Evolutionary conservation across 2,113 vertebrate genomes (phyloP).

Genomic region (Nesoenas mayeri): DNA sequence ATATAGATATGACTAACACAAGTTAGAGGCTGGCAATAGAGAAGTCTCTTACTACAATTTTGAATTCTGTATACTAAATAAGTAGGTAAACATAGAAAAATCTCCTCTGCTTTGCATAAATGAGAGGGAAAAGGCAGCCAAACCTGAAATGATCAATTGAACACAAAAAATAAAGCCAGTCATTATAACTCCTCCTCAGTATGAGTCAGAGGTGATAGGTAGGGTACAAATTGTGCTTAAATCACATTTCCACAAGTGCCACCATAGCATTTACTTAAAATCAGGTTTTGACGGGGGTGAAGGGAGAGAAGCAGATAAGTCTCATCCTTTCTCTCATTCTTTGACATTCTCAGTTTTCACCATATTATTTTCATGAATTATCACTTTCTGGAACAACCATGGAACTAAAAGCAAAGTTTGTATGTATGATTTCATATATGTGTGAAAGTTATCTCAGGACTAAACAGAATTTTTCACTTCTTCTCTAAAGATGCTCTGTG

Average conservation of each 20-base stretch:
- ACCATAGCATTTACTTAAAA: not conserved
- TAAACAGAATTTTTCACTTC: not conserved
- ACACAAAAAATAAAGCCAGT: not conserved
- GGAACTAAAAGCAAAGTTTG: not conserved
- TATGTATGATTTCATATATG: too few relatives aligned
- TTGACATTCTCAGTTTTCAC: not conserved
- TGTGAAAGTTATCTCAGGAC: not conserved
- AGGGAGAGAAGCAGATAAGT: not conserved
- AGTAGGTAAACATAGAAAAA: not conserved
- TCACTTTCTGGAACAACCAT: not conserved
- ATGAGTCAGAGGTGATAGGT: not conserved
- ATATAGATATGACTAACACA: not conserved
- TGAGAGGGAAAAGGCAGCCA: not conserved
- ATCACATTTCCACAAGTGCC: not conserved
- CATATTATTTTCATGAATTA: not conserved
- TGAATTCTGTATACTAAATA: not conserved
- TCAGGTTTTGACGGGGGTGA: not conserved
- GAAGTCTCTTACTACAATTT: not conserved
- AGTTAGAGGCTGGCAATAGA: not conserved
- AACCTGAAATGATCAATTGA: not conserved
- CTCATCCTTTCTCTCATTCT: not conserved
- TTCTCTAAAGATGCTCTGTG: not conserved
- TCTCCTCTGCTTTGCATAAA: not conserved
- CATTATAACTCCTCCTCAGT: not conserved
- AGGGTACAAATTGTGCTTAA: not conserved